Percentiles rank a stretch among this genome's conserved stretches.
Evolutionary conservation across 2,113 vertebrate genomes (phyloP).

Genomic region (Thinocorus orbignyianus): DNA sequence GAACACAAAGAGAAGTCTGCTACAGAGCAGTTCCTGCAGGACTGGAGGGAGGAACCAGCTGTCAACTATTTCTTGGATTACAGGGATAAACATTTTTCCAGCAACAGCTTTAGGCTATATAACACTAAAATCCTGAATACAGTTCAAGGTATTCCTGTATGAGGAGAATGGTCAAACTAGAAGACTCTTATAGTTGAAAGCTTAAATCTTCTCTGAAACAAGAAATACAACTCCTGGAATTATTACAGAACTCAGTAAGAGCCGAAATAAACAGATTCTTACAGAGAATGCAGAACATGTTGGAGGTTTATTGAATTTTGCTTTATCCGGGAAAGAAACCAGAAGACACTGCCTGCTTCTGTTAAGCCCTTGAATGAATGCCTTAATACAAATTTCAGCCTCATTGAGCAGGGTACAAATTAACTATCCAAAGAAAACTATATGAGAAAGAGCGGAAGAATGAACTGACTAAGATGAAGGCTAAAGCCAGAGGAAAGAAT

Average conservation of each 20-base stretch:
- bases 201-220: constrained; percentile 1
- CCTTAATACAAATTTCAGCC: constrained; percentile 39
- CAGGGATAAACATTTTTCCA: constrained; percentile 49
- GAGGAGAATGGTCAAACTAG: neutral
- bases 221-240: neutral
- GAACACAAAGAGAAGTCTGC: constrained; percentile 37
- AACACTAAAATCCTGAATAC: constrained; percentile 2
- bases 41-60: constrained; percentile 51
- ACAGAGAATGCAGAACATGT: neutral
- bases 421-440: constrained; percentile 10
- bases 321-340: constrained; percentile 31
- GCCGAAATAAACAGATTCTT: constrained; percentile 29
- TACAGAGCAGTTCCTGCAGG: neutral
- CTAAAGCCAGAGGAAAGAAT: neutral
- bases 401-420: constrained; percentile 43
- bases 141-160: constrained; percentile 30
- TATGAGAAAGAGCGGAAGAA: constrained; percentile 14
- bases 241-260: neutral
- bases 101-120: constrained; percentile 3
- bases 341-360: constrained; percentile 21
- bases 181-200: neutral
- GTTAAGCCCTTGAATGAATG: constrained; percentile 17
- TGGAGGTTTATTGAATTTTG: constrained; percentile 32
- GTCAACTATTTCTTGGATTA: constrained; percentile 56
- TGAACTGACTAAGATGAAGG: neutral